Conservation (phyloP, 2,888 invertebrate genomes). For the Scaptomyza caliginosa region DNA sequence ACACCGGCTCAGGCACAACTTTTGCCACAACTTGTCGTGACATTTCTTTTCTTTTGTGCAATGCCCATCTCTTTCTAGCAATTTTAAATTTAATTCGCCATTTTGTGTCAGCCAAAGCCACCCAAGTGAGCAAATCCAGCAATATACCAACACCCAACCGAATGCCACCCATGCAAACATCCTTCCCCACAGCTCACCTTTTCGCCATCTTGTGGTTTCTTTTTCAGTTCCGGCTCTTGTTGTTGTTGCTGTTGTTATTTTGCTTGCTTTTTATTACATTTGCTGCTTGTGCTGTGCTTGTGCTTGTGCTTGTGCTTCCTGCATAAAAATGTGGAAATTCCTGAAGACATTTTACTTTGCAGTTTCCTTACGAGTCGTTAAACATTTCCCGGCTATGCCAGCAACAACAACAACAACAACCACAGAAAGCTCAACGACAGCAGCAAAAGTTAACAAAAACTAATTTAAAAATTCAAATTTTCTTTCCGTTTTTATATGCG, state of each 20-base stretch:
- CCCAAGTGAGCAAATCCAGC: conserved; percentile 52
- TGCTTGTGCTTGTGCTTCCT: conserved; percentile 50
- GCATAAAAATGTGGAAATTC: conserved; percentile 74
- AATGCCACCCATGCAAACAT: conserved; percentile 21
- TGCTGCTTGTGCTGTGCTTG: conserved; percentile 35
- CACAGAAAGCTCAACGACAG: conserved; percentile 38
- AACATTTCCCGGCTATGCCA: conserved; percentile 79
- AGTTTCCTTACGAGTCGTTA: conserved; percentile 83
- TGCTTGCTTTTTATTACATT: conserved; percentile 67
- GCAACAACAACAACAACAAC: conserved; percentile 33
- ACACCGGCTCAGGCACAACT: conserved; percentile 63
- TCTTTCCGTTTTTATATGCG: conserved; percentile 76
- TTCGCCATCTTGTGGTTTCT: conserved; percentile 70
- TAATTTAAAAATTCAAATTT: conserved; percentile 84
- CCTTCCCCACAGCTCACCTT: conserved; percentile 30
- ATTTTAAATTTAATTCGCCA: conserved; percentile 80
- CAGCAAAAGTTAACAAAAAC: conserved; percentile 83
- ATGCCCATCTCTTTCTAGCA: conserved; percentile 33
- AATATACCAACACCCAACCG: conserved; percentile 19
- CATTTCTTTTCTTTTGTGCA: conserved; percentile 40
- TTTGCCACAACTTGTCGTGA: conserved; percentile 72
- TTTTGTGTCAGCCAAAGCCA: conserved; percentile 59
- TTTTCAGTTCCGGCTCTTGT: conserved; percentile 20
- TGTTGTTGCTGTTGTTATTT: conserved; percentile 23
- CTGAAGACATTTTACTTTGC: conserved; percentile 79